Evolutionary conservation across 2,888 invertebrate species (phyloP), one percentile per base, ranked within the genome.

Genomic region (Selenia dentaria): DNA sequence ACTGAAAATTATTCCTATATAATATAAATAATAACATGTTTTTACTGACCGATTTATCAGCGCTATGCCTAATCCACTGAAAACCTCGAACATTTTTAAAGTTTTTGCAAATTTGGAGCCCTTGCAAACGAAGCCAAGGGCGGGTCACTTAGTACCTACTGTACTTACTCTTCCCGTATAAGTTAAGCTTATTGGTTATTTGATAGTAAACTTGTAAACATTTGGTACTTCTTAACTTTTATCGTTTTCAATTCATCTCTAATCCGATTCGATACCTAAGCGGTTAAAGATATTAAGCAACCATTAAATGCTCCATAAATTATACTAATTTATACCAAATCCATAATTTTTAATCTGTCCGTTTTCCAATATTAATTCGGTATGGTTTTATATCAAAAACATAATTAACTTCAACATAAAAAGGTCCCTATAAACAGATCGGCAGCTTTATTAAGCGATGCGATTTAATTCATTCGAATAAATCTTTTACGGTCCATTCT

Each of bases 351-450:
- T 82, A 79, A 85, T 85, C 80, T 79, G 73, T 69, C 77, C 74
- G 73, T 69, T 70, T 72, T 74, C 70, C 71, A 71, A 77, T 82
- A 84, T 84, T 86, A 87, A 86, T 83, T 83, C 74, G 66, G 70
- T 73, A 80, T 79, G 83, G 78, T 79, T 81, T 85, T 77, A 80
- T 83, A 85, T 82, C 81, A 83, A 78, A 83, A 78, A 76, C 82
- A 82, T 87, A 87, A 88, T 88, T 88, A 87, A 80, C 74, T 81
- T 67, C 59, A 67, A 74, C 86, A 83, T 81, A 81, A 87, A 86
- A 82, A 69, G 64, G 67, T 62, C 63, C 74, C 78, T 71, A 73
- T 74, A 79, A 81, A 68, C 71, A 74, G 74, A 78, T 81, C 79
- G 74, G 67, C 74, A 67, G 62, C 74, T 83, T 77, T 83, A 46